Conservation (phyloP, 1,140 invertebrate genomes). For the Euura saliciscinereae region DNA sequence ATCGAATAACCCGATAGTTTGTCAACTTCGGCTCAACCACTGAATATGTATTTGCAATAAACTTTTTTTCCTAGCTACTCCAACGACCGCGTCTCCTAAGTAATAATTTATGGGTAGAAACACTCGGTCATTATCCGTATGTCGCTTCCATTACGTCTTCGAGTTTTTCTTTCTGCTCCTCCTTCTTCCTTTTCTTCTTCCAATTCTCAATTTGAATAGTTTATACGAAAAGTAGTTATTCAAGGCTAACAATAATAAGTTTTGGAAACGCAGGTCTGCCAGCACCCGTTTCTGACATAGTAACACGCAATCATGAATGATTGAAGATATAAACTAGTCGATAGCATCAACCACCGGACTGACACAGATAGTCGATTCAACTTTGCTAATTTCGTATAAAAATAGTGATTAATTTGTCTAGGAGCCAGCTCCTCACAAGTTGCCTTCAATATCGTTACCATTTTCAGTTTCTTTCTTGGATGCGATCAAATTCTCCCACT, state of each 20-base stretch:
- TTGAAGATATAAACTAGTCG: not conserved
- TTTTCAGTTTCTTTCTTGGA: slow-evolving; percentile 51
- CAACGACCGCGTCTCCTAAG: not conserved
- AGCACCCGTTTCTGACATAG: not conserved
- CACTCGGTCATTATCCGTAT: no score
- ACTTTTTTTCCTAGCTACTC: not conserved
- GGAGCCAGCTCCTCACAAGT: slow-evolving; percentile 30
- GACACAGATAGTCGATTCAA: not conserved
- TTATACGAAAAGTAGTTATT: not conserved
- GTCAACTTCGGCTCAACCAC: not conserved
- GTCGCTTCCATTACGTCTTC: no score
- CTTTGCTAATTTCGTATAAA: slow-evolving; percentile 4
- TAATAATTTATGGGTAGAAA: not conserved
- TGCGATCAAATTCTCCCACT: slow-evolving; percentile 61
- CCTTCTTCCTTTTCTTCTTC: not conserved
- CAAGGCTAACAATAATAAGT: not conserved
- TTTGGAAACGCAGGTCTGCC: not conserved
- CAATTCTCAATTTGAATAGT: not conserved
- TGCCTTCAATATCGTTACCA: slow-evolving; percentile 41
- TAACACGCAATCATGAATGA: not conserved
- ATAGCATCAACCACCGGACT: not conserved
- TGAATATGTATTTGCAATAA: not conserved
- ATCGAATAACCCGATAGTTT: not conserved
- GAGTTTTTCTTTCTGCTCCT: no score
- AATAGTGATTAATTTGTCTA: not conserved